Base-by-base conservation (phyloP, 2,113 vertebrate genomes). In the Nesospiza acunhae region DNA sequence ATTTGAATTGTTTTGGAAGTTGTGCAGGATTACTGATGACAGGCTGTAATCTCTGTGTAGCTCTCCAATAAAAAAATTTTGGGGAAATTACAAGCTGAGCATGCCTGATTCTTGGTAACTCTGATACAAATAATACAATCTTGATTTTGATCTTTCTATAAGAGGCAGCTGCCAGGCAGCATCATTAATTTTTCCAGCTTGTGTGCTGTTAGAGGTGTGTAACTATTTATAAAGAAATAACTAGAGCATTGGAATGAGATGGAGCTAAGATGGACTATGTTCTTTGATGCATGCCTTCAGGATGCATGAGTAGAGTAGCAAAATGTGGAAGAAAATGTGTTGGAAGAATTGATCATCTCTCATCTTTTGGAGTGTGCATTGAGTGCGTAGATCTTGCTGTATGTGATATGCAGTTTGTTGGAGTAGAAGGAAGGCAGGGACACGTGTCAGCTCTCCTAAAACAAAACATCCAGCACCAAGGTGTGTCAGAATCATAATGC, bases 341-440 rank as follows among this genome's bases (percentile, higher is more conserved):
- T 82, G 35, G 19, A 60, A 56, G 30, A 64, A 31, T 4, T 37
- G 41, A 76, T 24, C 67, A 37, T 53, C 58, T 46, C 28, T 92
- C 23, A 11, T 66, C 41, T 58, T 60, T 42, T 50, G 68, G 41
- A 44, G 47, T 6, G 8, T 82, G 23, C 5, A 2, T 42, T 2
- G 0, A 47, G 21, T 1, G 0, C 1, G 1, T 49, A 59, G 67
- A 39, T 72, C 42, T 82, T 4, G 0, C 58, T 59, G 52, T 88
- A 46, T 42, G 39, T 8, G 2, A 46, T 68, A 46, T 49, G 28
- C 37, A 39, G 16, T 41, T 82, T n/a, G 46, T 42, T 33, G 50
- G 64, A 60, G 14, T 35, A 60, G 44, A 58, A 67, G 35, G 28
- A 50, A 68, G 33, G 21, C 37, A 70, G 46, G 41, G 39, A 37